phyloP scores from a whole-genome alignment of 2,797 vertebrate species.

The Delichon dasypus region DNA sequence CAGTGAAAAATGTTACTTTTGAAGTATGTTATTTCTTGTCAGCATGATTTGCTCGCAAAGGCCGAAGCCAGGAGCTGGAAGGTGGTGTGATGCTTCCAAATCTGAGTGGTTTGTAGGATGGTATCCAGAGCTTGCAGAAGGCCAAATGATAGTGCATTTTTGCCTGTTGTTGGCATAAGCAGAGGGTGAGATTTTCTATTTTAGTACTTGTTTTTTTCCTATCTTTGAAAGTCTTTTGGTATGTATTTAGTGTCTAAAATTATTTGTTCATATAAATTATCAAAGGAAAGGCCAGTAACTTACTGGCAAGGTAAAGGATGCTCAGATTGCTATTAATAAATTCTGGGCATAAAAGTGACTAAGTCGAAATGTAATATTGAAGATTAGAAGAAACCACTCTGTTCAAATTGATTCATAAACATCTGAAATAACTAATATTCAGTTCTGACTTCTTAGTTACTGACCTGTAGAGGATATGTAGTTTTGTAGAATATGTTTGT shows the following conservation, averaged over 20 bases:
- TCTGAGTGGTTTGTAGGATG: neutral
- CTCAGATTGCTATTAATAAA: neutral
- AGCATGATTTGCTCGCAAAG: neutral
- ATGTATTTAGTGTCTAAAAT: neutral
- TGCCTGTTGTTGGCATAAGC: neutral
- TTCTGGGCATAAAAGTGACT: neutral
- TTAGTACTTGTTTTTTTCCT: neutral
- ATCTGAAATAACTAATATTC: neutral
- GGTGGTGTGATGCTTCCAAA: neutral
- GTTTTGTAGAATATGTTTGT: neutral
- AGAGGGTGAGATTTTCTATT: neutral
- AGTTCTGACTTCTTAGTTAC: neutral
- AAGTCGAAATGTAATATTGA: neutral
- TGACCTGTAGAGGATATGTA: neutral
- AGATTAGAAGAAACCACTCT: neutral
- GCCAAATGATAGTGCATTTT: slow-evolving; percentile 3
- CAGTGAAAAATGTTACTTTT: neutral
- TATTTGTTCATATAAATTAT: neutral
- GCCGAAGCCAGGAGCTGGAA: neutral
- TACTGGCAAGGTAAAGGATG: neutral
- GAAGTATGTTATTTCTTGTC: neutral
- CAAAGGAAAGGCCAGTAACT: neutral
- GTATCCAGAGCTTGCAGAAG: neutral
- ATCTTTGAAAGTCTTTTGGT: neutral
- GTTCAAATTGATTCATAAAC: neutral